Evolutionary conservation across 2,113 vertebrate genomes (phyloP).

Genomic region (Phalacrocorax brasilianus): DNA sequence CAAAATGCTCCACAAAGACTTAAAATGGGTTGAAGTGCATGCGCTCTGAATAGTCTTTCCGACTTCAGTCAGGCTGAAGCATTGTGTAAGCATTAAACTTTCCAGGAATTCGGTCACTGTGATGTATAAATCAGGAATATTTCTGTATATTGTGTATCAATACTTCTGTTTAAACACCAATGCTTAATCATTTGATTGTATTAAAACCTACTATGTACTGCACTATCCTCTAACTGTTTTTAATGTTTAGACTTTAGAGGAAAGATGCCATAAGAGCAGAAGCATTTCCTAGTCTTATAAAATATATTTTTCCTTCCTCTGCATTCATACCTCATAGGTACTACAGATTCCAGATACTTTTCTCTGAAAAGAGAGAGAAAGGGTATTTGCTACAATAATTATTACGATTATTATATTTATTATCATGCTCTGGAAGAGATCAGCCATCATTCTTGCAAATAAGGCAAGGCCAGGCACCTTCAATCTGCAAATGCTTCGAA

Average conservation of each 20-base stretch:
- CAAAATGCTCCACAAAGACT: background rate
- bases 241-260: background rate
- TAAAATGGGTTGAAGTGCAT: background rate
- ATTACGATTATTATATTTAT: background rate
- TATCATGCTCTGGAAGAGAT: background rate
- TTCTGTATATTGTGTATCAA: background rate
- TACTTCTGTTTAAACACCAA: background rate
- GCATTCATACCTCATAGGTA: background rate
- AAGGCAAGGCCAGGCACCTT: background rate
- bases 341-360: background rate
- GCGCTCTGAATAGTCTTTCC: background rate
- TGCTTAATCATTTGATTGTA: background rate
- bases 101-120: background rate
- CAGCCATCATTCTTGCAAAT: background rate
- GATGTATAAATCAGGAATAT: background rate
- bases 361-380: background rate
- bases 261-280: background rate
- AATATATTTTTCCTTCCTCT: background rate
- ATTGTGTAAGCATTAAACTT: background rate
- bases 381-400: background rate
- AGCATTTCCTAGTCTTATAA: background rate
- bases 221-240: background rate
- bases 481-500: background rate
- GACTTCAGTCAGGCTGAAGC: background rate
- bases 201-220: background rate